Percentiles rank a stretch among this genome's conserved stretches.
Conservation (phyloP, 2,113 vertebrate genomes). For the Sterna hirundo region DNA sequence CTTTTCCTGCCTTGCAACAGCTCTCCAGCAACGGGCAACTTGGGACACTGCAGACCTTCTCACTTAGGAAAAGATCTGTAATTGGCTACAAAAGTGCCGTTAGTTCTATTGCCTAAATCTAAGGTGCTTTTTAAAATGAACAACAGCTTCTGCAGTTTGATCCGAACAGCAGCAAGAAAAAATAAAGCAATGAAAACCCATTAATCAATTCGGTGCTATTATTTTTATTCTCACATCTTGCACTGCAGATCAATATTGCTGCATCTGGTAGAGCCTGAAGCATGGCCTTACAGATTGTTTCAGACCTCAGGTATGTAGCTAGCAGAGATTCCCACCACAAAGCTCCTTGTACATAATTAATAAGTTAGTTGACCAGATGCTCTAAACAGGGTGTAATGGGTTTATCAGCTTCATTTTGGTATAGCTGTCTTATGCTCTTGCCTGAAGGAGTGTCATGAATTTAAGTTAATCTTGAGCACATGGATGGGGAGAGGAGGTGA, state of each 20-base stretch:
- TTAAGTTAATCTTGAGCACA: neutral
- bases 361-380: neutral
- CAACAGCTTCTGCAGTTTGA: neutral
- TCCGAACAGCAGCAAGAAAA: neutral
- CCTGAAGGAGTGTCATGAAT: neutral
- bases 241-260: neutral
- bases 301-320: neutral
- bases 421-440: neutral
- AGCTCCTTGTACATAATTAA: neutral
- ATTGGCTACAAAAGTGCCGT: neutral
- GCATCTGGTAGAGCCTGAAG: neutral
- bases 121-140: neutral
- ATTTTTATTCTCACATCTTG: neutral
- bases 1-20: neutral
- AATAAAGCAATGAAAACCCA: neutral
- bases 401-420: neutral
- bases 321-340: neutral
- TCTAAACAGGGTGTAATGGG: neutral
- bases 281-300: neutral
- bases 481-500: neutral
- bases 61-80: neutral
- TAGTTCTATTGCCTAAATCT: neutral
- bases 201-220: neutral
- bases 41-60: neutral
- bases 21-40: neutral